Evolutionary conservation across 2,797 vertebrate genomes (phyloP).

Genomic region (Lithobates pipiens): DNA sequence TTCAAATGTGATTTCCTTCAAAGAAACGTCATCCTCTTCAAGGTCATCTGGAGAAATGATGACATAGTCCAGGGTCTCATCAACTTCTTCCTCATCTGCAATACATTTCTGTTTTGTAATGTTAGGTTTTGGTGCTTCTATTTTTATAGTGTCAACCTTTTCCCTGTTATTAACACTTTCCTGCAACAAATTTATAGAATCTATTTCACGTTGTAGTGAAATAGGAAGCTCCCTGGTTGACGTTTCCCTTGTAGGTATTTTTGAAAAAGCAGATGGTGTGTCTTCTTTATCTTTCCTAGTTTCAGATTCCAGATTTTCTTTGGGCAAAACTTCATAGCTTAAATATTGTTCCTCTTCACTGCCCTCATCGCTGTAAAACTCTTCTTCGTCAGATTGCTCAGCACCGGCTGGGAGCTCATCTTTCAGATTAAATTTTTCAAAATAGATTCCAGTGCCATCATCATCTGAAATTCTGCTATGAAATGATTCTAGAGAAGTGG

Average conservation of each 20-base stretch:
- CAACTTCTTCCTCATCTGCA: slow-evolving; percentile 70
- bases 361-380: slow-evolving; percentile 27
- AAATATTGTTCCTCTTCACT: slow-evolving; percentile 33
- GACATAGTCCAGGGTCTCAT: slow-evolving; percentile 83
- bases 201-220: no score
- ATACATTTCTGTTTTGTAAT: slow-evolving; percentile 46
- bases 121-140: background rate
- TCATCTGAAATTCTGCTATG: slow-evolving; percentile 86
- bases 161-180: background rate
- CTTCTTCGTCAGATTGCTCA: slow-evolving; percentile 23
- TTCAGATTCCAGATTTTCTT: background rate
- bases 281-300: background rate
- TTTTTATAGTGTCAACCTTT: background rate
- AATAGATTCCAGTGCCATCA: slow-evolving; percentile 84
- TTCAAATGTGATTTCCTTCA: slow-evolving; percentile 71
- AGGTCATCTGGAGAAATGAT: slow-evolving; percentile 80
- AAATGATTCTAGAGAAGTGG: slow-evolving; percentile 82
- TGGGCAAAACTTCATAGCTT: slow-evolving; percentile 39
- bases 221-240: no score
- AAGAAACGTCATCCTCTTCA: slow-evolving; percentile 70
- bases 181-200: background rate
- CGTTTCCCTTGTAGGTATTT: background rate
- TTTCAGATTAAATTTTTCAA: slow-evolving; percentile 92
- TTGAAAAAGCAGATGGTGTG: background rate
- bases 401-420: slow-evolving; percentile 79